Evolutionary conservation across 30 jellyfish, hydroid and myxozoan species (phyloP).

Genomic region (Catostylus mosaicus): DNA sequence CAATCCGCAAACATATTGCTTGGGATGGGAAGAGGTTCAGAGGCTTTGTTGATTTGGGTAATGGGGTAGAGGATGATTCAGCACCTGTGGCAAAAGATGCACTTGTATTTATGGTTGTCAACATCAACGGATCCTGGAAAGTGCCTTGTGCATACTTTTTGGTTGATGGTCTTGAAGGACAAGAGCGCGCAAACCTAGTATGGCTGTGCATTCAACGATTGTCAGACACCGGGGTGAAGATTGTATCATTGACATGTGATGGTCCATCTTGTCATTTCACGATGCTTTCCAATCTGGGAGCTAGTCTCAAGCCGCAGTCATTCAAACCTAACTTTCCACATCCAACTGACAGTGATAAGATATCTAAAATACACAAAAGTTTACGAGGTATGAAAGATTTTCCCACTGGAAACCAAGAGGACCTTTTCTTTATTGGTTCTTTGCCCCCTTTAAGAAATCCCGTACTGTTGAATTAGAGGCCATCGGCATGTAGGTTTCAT

Average conservation of each 20-base stretch:
- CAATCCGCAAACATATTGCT: constrained; percentile 49
- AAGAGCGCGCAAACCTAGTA: constrained; percentile 57
- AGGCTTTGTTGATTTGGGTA: constrained; percentile 66
- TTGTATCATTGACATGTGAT: constrained; percentile 59
- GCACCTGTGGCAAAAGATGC: constrained; percentile 62
- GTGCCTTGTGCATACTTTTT: constrained; percentile 60
- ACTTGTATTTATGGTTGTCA: constrained; percentile 57
- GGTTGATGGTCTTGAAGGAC: constrained; percentile 56
- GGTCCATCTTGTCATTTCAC: constrained; percentile 59
- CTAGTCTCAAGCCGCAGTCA: constrained; percentile 30
- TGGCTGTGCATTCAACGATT: constrained; percentile 34
- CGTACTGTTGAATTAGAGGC: too few relatives aligned
- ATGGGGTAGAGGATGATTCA: constrained; percentile 41
- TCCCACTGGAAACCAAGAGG: too few relatives aligned
- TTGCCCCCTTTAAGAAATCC: too few relatives aligned
- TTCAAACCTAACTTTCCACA: constrained; percentile 40
- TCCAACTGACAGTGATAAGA: constrained; percentile 20
- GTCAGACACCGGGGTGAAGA: constrained; percentile 39
- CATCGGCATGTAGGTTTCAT: too few relatives aligned
- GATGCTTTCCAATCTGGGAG: constrained; percentile 70
- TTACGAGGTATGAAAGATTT: too few relatives aligned
- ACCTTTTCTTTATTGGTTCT: too few relatives aligned
- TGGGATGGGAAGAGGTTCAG: constrained; percentile 52
- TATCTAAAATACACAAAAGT: too few relatives aligned
- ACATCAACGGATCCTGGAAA: constrained; percentile 61